A percentile compares a stretch with the other conserved stretches of the same genome.
phyloP scores from a whole-genome alignment of 2,888 invertebrate genomes.

The Danaus chrysippus region DNA sequence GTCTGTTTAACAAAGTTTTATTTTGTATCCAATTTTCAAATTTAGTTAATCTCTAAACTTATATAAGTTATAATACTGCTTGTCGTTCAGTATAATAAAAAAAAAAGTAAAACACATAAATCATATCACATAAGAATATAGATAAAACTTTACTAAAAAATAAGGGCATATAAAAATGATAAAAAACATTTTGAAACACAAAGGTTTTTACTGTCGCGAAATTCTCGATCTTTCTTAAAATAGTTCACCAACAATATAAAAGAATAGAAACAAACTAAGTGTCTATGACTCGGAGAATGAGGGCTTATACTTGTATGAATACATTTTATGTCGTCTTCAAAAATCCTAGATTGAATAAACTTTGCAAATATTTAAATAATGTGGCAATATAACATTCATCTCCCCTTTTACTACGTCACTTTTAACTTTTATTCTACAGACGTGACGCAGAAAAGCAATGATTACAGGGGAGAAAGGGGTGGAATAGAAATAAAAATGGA shows the following conservation, averaged over 20 bases:
- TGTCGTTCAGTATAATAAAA: no score
- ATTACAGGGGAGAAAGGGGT: slow-evolving; percentile 22
- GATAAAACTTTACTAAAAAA: no score
- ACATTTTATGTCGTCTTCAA: neutral
- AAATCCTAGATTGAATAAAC: slow-evolving; percentile 7
- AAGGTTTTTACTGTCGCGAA: no score
- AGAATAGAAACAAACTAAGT: no score
- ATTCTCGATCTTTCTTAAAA: no score
- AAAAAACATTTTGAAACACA: no score
- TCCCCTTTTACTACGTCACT: slow-evolving; percentile 26
- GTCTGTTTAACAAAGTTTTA: slow-evolving; percentile 20
- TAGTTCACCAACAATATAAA: no score
- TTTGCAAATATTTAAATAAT: slow-evolving; percentile 22
- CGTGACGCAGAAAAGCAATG: slow-evolving; percentile 25
- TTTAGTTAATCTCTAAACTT: no score
- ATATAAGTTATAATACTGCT: no score
- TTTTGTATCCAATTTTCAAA: slow-evolving; percentile 1
- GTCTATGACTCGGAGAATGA: neutral
- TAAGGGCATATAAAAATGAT: no score
- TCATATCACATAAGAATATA: no score
- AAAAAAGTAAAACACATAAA: no score
- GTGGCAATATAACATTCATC: slow-evolving; percentile 27
- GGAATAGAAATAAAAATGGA: slow-evolving; percentile 25
- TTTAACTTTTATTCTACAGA: slow-evolving; percentile 27
- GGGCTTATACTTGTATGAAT: neutral